phyloP scores from a whole-genome alignment of 1,140 invertebrate species.

The Drosophila seguyi region DNA sequence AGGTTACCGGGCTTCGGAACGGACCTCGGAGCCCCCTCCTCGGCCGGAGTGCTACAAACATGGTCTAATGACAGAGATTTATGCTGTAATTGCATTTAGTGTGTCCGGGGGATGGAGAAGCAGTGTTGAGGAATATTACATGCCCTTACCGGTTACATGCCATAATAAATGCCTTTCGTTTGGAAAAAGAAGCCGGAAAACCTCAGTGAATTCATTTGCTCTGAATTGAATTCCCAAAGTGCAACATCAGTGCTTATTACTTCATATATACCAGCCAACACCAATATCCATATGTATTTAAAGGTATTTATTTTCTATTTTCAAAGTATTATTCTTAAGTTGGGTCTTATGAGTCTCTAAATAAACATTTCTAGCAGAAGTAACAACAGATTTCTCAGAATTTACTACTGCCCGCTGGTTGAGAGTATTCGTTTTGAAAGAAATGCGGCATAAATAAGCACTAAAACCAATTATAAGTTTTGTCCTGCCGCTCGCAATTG shows the following conservation, averaged over 20 bases:
- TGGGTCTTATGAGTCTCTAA: no score
- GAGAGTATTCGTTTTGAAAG: slow-evolving; percentile 68
- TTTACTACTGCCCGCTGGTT: neutral
- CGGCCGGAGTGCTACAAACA: slow-evolving; percentile 54
- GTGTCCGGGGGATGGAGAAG: slow-evolving; percentile 16
- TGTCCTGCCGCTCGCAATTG: slow-evolving; percentile 70
- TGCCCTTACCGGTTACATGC: slow-evolving; percentile 19
- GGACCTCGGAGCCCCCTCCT: slow-evolving; percentile 39
- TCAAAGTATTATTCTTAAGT: neutral
- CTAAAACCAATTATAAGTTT: slow-evolving; percentile 81
- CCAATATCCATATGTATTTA: no score
- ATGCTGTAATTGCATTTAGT: slow-evolving; percentile 80
- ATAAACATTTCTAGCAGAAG: no score
- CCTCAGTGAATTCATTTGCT: neutral
- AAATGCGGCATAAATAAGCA: slow-evolving; percentile 81
- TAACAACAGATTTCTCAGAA: neutral
- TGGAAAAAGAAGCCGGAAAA: neutral
- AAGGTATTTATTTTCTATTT: neutral
- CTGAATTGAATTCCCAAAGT: neutral
- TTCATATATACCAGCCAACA: no score
- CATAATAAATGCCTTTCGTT: slow-evolving; percentile 9
- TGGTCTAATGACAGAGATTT: slow-evolving; percentile 83
- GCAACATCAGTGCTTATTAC: neutral
- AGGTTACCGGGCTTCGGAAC: slow-evolving; percentile 2
- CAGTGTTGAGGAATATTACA: slow-evolving; percentile 22